Percentiles rank a stretch among this genome's conserved stretches.
These are phyloP conservation scores for Osmerus eperlanus DNA, from an alignment of 2,113 vertebrate species.

Conservation along the genomic window DNA sequence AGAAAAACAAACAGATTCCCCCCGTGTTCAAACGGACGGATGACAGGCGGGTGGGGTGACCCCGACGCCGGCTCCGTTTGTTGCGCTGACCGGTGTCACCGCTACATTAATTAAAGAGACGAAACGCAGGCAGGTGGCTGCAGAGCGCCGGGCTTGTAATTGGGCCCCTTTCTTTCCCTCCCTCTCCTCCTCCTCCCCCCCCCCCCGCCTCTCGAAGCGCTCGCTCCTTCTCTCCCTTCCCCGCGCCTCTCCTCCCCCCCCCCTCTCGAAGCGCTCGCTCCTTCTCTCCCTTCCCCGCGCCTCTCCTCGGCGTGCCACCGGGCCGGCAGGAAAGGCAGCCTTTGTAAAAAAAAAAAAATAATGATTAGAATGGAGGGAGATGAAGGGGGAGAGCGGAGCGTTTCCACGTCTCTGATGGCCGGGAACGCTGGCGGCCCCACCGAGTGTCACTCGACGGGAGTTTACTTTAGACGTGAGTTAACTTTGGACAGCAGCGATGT, in stretches of 20 bases:
- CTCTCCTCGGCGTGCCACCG: constrained; percentile 90
- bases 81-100: constrained; percentile 91
- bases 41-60: constrained; percentile 85
- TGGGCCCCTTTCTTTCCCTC: constrained; percentile 85
- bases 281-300: constrained; percentile 51
- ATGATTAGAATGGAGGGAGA: constrained; percentile 90
- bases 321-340: constrained; percentile 89
- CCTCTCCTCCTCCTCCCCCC: constrained; percentile 7
- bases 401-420: constrained; percentile 70
- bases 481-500: constrained; percentile 65
- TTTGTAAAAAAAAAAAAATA: constrained; percentile 81
- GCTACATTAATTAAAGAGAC: constrained; percentile 96
- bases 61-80: constrained; percentile 82
- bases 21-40: constrained; percentile 74
- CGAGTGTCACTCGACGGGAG: constrained; percentile 53
- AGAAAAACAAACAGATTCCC: constrained; percentile 83
- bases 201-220: not conserved
- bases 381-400: constrained; percentile 75
- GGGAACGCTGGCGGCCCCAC: constrained; percentile 59
- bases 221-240: constrained; percentile 36
- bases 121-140: constrained; percentile 93
- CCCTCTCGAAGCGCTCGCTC: constrained; percentile 25
- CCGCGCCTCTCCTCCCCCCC: constrained; percentile 72
- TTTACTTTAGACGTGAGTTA: constrained; percentile 58
- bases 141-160: constrained; percentile 85